Conservation (phyloP, 2,797 vertebrate genomes). For the Aulostomus chinensis region DNA sequence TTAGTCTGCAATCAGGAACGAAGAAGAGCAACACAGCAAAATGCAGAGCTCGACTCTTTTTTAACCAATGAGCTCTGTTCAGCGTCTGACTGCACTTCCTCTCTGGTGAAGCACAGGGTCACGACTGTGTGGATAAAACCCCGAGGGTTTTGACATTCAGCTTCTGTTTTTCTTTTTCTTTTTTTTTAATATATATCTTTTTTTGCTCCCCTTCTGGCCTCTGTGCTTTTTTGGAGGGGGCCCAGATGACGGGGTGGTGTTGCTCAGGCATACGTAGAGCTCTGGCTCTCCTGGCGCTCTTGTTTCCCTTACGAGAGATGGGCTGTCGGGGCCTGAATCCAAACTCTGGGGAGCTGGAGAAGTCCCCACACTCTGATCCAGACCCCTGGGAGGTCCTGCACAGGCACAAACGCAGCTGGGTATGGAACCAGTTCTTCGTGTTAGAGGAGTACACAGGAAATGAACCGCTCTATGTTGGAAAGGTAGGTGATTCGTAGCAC, state of each 20-base stretch:
- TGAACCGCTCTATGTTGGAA: constrained; percentile 96
- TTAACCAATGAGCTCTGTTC: constrained; percentile 47
- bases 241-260: constrained; percentile 86
- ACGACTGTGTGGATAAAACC: constrained; percentile 68
- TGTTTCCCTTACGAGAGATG: constrained; percentile 84
- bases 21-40: constrained; percentile 50
- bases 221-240: constrained; percentile 46
- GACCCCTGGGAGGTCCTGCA: constrained; percentile 75
- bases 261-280: constrained; percentile 65
- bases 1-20: constrained; percentile 72
- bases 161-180: constrained; percentile 29
- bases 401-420: constrained; percentile 96
- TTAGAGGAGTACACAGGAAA: constrained; percentile 97
- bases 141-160: constrained; percentile 70
- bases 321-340: constrained; percentile 74
- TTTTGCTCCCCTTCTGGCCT: constrained; percentile 49
- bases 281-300: constrained; percentile 84
- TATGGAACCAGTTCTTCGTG: constrained; percentile 99
- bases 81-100: constrained; percentile 52
- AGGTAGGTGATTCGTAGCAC: constrained; percentile 93
- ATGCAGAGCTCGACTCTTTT: constrained; percentile 63
- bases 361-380: constrained; percentile 55
- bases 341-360: constrained; percentile 65
- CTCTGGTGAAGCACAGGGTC: constrained; percentile 59
- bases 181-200: constrained; percentile 5